Conservation (phyloP, 2,888 invertebrate species). For the Proisotoma minuta region DNA sequence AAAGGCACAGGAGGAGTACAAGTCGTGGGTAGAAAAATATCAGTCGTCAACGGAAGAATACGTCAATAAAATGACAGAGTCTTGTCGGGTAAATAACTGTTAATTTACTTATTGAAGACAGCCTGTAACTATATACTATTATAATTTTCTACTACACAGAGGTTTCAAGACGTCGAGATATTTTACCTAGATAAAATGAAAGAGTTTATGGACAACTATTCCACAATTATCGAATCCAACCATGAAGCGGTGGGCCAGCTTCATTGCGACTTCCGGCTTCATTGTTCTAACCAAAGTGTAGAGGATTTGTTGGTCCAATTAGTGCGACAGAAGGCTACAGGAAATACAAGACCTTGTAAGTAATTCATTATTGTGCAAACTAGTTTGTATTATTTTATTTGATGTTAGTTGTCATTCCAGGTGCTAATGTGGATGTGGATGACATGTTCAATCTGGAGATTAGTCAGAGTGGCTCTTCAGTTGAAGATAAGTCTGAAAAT, state of each 20-base stretch:
- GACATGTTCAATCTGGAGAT: background rate
- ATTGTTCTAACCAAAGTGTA: conserved; percentile 84
- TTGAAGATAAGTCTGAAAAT: background rate
- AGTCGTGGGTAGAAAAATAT: conserved; percentile 85
- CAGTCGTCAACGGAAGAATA: conserved; percentile 85
- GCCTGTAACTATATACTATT: too few species aligned
- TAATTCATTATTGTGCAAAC: background rate
- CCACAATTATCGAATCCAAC: conserved; percentile 79
- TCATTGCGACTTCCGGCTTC: conserved; percentile 87
- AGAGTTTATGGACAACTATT: conserved; percentile 84
- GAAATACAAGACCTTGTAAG: conserved; percentile 84
- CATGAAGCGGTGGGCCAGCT: conserved; percentile 88
- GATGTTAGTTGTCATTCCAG: background rate
- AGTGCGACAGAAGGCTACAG: conserved; percentile 85
- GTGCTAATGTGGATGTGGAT: background rate
- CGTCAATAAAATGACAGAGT: conserved; percentile 89
- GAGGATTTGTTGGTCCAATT: conserved; percentile 89
- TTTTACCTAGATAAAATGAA: conserved; percentile 91
- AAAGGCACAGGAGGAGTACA: conserved; percentile 94
- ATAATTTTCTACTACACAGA: conserved; percentile 54
- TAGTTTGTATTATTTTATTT: too few species aligned
- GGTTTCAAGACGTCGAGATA: conserved; percentile 92
- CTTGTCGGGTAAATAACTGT: conserved; percentile 65
- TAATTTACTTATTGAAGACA: too few species aligned
- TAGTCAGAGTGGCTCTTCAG: conserved; percentile 1